phyloP scores from a whole-genome alignment of 2,113 vertebrate species.

The Carollia perspicillata region DNA sequence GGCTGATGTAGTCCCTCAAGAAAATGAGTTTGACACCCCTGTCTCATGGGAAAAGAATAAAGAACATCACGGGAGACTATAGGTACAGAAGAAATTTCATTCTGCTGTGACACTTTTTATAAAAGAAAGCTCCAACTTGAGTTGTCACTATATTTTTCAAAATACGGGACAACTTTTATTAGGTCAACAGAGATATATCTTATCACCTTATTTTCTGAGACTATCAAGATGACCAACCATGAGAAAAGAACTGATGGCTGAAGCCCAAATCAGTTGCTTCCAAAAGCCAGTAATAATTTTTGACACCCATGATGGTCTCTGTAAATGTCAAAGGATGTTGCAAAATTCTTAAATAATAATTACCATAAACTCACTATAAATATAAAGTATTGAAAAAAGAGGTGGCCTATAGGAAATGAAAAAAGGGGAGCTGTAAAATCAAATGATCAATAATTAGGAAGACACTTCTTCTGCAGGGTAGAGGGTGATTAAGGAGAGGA shows the following conservation, averaged over 20 bases:
- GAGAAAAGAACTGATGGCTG: not conserved
- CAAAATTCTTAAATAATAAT: not conserved
- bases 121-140: not conserved
- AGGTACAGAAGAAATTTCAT: not conserved
- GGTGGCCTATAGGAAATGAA: not conserved
- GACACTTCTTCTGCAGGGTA: rapidly evolving
- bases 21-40: too few species aligned
- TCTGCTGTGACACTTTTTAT: not conserved
- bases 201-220: not conserved
- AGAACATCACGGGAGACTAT: not conserved
- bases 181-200: not conserved
- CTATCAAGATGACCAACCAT: not conserved
- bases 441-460: not conserved
- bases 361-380: not conserved
- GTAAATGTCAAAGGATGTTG: not conserved
- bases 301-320: not conserved
- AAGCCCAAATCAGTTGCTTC: not conserved
- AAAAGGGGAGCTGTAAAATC: not conserved
- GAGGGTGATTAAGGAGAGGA: not conserved
- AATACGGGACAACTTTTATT: not conserved
- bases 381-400: not conserved
- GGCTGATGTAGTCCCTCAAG: too few species aligned
- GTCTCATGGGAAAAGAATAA: not conserved
- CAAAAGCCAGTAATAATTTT: not conserved
- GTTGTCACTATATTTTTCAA: not conserved